phyloP scores from a whole-genome alignment of 2,888 invertebrate genomes.

The Stegophylla sp. region DNA sequence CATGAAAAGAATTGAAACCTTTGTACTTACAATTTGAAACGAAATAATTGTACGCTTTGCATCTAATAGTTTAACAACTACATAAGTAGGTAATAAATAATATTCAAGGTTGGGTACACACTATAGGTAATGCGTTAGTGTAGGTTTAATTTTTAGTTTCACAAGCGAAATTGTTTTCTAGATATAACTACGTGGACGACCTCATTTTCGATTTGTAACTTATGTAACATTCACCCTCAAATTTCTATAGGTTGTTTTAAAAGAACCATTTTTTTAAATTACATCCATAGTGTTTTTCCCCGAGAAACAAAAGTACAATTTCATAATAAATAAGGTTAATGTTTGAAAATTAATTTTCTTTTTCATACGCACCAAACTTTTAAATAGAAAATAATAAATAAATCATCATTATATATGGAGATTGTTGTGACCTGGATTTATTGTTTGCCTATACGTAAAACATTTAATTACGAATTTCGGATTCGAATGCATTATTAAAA shows the following conservation, averaged over 20 bases:
- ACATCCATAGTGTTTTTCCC: background rate
- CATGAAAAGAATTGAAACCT: constrained; percentile 9
- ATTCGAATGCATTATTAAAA: constrained; percentile 38
- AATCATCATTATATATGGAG: constrained; percentile 44
- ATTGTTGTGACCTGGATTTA: constrained; percentile 42
- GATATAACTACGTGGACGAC: background rate
- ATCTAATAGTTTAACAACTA: constrained; percentile 39
- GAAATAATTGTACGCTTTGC: constrained; percentile 35
- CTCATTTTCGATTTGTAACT: constrained; percentile 27
- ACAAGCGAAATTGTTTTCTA: constrained; percentile 21
- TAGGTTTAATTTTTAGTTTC: constrained; percentile 47
- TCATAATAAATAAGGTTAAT: constrained; percentile 34
- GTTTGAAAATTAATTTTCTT: constrained; percentile 30
- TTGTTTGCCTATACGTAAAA: constrained; percentile 10
- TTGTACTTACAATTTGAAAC: constrained; percentile 18
- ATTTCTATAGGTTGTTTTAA: constrained; percentile 19
- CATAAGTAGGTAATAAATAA: constrained; percentile 44
- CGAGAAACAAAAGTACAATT: constrained; percentile 18
- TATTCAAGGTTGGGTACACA: constrained; percentile 34
- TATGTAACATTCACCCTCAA: background rate
- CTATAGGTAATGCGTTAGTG: constrained; percentile 17
- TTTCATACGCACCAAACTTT: constrained; percentile 25
- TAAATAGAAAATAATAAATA: constrained; percentile 48
- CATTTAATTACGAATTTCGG: constrained; percentile 32
- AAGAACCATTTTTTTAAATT: constrained; percentile 37